Percentiles rank a stretch among this genome's conserved stretches.
Evolutionary conservation across 2,113 vertebrate species (phyloP).

Genomic region (Proterorhinus semilunaris): DNA sequence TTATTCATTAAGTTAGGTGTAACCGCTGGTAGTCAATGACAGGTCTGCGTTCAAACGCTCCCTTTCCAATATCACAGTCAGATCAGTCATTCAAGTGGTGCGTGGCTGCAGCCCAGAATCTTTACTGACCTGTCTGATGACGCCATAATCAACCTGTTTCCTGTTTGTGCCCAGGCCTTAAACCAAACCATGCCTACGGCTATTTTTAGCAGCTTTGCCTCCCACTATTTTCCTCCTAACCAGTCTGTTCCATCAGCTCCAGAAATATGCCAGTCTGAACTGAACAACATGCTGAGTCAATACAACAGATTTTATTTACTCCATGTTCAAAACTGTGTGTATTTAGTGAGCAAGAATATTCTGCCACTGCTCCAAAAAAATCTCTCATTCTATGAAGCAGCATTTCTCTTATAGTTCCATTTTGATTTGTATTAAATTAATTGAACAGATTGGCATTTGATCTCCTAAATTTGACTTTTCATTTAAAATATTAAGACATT

Average conservation of each 20-base stretch:
- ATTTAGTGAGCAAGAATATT: neutral
- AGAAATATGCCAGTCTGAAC: conserved; percentile 1
- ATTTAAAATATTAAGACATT: too few relatives aligned
- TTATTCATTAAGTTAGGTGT: conserved; percentile 62
- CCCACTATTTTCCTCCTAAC: neutral
- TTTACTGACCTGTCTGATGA: neutral
- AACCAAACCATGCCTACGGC: neutral
- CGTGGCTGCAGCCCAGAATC: neutral
- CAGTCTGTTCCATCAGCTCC: neutral
- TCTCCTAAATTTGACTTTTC: too few relatives aligned
- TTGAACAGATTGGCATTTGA: too few relatives aligned
- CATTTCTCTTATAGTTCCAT: too few relatives aligned
- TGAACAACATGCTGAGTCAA: neutral
- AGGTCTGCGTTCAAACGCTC: conserved; percentile 32
- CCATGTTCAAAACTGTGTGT: neutral
- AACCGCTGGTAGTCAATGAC: conserved; percentile 35
- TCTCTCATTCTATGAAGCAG: neutral
- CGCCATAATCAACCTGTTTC: neutral
- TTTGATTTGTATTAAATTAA: too few relatives aligned
- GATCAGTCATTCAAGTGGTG: neutral
- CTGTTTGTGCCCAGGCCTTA: neutral
- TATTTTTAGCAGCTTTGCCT: neutral
- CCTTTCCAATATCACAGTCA: neutral
- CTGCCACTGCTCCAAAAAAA: neutral
- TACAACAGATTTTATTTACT: conserved; percentile 3